phyloP scores from a whole-genome alignment of 2,113 vertebrate genomes.

The Phyllostomus hastatus region DNA sequence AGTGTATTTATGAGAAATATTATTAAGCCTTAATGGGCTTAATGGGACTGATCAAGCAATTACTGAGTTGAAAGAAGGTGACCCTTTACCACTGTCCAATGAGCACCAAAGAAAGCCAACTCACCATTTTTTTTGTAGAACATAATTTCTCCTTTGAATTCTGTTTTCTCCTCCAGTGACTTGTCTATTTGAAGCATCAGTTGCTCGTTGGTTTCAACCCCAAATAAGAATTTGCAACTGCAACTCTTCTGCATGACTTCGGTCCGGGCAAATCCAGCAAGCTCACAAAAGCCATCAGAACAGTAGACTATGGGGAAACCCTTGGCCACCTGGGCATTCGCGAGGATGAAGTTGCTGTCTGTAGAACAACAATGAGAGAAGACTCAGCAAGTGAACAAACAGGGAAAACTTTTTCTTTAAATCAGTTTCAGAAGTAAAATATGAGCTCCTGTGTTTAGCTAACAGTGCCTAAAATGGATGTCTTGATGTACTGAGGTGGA shows the following conservation, averaged over 20 bases:
- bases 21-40: background rate
- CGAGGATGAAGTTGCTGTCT: conserved; percentile 99
- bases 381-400: background rate
- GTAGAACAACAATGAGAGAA: conserved; percentile 72
- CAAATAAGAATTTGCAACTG: conserved; percentile 96
- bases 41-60: background rate
- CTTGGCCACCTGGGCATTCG: conserved; percentile 96
- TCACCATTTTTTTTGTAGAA: conserved; percentile 95
- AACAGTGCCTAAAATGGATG: background rate
- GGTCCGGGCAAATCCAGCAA: conserved; percentile 93
- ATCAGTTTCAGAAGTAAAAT: background rate
- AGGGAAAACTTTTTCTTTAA: background rate
- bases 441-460: fast-evolving
- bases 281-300: conserved; percentile 99
- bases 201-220: conserved; percentile 92
- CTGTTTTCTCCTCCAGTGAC: conserved; percentile 93
- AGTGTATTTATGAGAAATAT: background rate
- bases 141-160: conserved; percentile 98
- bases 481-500: background rate
- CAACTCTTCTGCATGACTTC: conserved; percentile 99
- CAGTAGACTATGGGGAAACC: conserved; percentile 99
- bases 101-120: conserved; percentile 55
- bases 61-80: background rate
- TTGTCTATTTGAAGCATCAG: conserved; percentile 94
- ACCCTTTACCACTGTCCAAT: background rate